Evolutionary conservation across 2,888 invertebrate genomes (phyloP).

Genomic region (Pasiphila rectangulata): DNA sequence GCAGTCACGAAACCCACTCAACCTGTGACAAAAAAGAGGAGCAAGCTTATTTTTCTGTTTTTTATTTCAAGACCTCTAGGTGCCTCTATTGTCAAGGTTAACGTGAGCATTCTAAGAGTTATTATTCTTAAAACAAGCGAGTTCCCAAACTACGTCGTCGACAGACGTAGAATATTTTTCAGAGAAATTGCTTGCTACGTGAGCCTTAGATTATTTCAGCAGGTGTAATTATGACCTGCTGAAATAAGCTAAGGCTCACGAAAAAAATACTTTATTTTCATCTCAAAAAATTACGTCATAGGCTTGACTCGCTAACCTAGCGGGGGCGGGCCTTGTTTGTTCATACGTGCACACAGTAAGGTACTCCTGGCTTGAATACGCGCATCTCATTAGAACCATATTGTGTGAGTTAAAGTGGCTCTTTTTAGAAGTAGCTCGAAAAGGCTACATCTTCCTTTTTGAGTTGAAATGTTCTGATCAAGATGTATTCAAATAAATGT

Average conservation of each 20-base stretch:
- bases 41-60: conserved; percentile 19
- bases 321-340: conserved; percentile 33
- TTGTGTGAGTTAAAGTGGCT: conserved; percentile 22
- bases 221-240: neutral
- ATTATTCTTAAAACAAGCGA: conserved; percentile 9
- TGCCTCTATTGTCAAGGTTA: conserved; percentile 23
- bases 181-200: neutral
- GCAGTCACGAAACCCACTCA: conserved; percentile 27
- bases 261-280: conserved; percentile 2
- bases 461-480: neutral
- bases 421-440: conserved; percentile 8
- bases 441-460: neutral
- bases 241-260: neutral
- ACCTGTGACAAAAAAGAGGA: conserved; percentile 24
- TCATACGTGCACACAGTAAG: conserved; percentile 37
- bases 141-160: conserved; percentile 7
- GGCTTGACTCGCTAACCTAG: conserved; percentile 10
- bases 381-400: conserved; percentile 26
- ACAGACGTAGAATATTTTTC: neutral
- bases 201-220: no score
- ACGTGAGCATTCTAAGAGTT: conserved; percentile 7
- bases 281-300: conserved; percentile 1
- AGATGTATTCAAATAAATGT: no score
- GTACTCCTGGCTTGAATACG: conserved; percentile 22
- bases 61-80: conserved; percentile 15